Evolutionary conservation across 1,140 invertebrate genomes (phyloP).

Genomic region (Hyles euphorbiae): DNA sequence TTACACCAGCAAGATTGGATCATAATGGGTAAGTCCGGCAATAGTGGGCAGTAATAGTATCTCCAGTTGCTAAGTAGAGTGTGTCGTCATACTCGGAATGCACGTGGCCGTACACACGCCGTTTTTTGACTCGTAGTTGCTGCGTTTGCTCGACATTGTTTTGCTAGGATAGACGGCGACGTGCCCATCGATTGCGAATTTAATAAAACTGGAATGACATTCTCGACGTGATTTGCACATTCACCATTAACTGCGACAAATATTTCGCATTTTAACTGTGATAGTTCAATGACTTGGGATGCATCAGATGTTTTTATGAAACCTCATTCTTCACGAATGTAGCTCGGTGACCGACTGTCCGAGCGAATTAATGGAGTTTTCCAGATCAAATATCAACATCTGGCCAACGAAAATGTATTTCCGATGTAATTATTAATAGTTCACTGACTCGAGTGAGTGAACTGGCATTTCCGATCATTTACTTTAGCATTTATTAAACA

Average conservation of each 20-base stretch:
- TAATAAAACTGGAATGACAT: background rate
- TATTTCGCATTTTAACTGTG: background rate
- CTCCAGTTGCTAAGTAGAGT: conserved; percentile 44
- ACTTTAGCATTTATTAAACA: no score
- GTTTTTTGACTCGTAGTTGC: conserved; percentile 16
- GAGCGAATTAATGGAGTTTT: conserved; percentile 25
- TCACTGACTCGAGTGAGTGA: background rate
- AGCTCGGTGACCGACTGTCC: conserved; percentile 10
- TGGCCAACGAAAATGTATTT: conserved; percentile 13
- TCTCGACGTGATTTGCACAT: conserved; percentile 7
- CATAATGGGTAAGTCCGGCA: conserved; percentile 56
- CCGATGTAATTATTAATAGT: conserved; percentile 3
- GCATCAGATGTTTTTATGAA: no score
- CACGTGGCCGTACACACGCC: conserved; percentile 31
- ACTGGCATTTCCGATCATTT: background rate
- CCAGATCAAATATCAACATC: conserved; percentile 23
- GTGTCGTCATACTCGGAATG: conserved; percentile 37
- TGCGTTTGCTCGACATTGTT: conserved; percentile 22
- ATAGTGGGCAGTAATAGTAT: conserved; percentile 35
- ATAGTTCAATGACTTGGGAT: no score
- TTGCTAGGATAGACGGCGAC: conserved; percentile 1
- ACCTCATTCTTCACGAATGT: no score
- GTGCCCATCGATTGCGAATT: background rate
- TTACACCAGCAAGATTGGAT: conserved; percentile 57
- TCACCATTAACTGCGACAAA: conserved; percentile 10